Evolutionary conservation across 53 echinoderm and acorn worm species (phyloP), one percentile per base, ranked within the genome.

Genomic region (Pentamera pediparva): DNA sequence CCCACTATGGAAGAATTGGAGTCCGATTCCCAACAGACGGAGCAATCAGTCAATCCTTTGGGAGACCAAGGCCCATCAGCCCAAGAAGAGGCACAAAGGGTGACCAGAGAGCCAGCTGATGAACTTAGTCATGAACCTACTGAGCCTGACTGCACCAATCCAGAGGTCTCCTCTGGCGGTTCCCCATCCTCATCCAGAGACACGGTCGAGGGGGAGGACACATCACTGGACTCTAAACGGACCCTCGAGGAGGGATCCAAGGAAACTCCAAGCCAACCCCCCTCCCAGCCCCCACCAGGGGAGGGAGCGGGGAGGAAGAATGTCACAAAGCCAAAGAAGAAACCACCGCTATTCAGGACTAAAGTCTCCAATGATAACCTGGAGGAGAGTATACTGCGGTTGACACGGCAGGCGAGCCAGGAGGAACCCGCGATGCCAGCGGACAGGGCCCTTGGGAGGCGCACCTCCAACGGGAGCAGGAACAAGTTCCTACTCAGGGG

Each of bases 391-490:
- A 81, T 81, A 17, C 84, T 85, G 24, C 51, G 84, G 48, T 62
- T 92, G 34, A 78, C 65, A 40, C 77, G 92, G 49, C 92, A 92
- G 47, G 88, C 92, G 6, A 88, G 88, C 32, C 92, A 92, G 61
- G 92, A 92, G 71, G 92, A 92, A 35, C 74, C 88, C 34, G n/a
- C n/a, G n/a, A 34, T 70, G 32, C 71, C 71, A 10, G 33, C 32
- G 17, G 92, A 88, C 32, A 75, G 53, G 30, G 45, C 81, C 1
- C 49, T 83, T 10, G 40, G 40, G 4, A 81, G 84, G 26, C 59
- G 92, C 76, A 82, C 82, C 56, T 81, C 88, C 65, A 88, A 78
- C 37, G 82, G 75, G 29, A 60, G 84, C 56, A 65, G 81, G 32
- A 92, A 87, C 79, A 76, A 76, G 77, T 70, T 84, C 48, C 79